Evolutionary conservation across 2,888 invertebrate genomes (phyloP).

Genomic region (Aleiodes leptofemur): DNA sequence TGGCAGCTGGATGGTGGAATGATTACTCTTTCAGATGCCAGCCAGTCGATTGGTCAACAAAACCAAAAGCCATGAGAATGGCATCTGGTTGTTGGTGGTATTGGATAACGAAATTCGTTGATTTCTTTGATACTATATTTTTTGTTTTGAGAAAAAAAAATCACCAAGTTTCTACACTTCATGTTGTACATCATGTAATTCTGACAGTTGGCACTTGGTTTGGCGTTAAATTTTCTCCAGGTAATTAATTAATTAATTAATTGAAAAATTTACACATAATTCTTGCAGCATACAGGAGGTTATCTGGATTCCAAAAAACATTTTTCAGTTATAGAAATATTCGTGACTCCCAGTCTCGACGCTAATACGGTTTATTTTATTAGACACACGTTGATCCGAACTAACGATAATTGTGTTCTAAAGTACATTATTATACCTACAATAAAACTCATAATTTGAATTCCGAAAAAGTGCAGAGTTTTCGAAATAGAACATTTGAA

Average conservation of each 20-base stretch:
- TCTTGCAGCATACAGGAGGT: no score
- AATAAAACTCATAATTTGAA: no score
- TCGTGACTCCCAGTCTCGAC: no score
- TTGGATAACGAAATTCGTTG: constrained; percentile 95
- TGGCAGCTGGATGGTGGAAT: constrained; percentile 83
- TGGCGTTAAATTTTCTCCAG: constrained; percentile 91
- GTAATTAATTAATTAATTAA: constrained; percentile 75
- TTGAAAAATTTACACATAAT: no score
- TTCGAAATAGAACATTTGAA: no score
- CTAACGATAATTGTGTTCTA: no score
- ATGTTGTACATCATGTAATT: constrained; percentile 95
- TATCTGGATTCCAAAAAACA: no score
- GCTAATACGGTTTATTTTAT: no score
- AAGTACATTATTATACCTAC: no score
- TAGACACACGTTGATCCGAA: no score
- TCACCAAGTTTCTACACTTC: constrained; percentile 90
- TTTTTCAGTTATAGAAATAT: no score
- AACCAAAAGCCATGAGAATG: constrained; percentile 84
- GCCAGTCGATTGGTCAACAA: constrained; percentile 86
- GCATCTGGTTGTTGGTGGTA: constrained; percentile 94
- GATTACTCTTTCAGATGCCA: constrained; percentile 86
- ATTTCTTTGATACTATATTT: constrained; percentile 95
- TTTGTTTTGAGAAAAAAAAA: constrained; percentile 96
- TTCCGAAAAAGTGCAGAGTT: no score
- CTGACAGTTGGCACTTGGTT: constrained; percentile 97